Base-by-base conservation (phyloP, 2,113 vertebrate genomes). In the Hippocampus barbouri region DNA sequence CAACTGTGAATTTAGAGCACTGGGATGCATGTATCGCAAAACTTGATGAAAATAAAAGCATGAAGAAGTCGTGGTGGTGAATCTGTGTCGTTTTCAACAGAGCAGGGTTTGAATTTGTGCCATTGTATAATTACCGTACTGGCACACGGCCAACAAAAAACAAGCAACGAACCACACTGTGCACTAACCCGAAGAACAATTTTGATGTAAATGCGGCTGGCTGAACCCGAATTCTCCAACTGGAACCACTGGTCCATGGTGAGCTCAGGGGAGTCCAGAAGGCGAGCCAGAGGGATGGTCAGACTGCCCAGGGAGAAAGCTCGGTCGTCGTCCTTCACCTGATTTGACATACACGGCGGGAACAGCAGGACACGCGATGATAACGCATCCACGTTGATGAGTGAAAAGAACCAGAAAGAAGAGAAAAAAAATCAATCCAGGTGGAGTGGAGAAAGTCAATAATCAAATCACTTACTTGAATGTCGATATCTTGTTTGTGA, bases 321-420 rank as follows among this genome's bases (percentile, higher is more conserved):
- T 0, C 93, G 92, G 82, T 95, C 94, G 59, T 96, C 95, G 54
- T 97, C 95, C 79, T 97, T 96, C 75, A 97, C 93, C 95, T 96
- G 68, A 69, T 62, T 60, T 34, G 20, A 70, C 66, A 5, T n/a
- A 54, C 40, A 15, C 34, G 34, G 8, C 4, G 64, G n/a, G 2
- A 60, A 21, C 25, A 79, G 5, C 18, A 67, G 20, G 21, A 16
- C 1, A 4, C 23, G 38, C 34, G n/a, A 16, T 23, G 51, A 40
- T 5, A 25, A 59, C 56, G 14, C 9, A 25, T 57, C 23, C 56
- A 57, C 14, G 56, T 57, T 25, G n/a, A 23, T 56, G 54, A 56
- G 10, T 3, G 21, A 49, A 18, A 51, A 8, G 49, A 51, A 51
- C 16, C 49, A 51, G 6, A 12, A 1, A 25, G 56, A 25, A 61